A percentile compares a stretch with the other conserved stretches of the same genome.
Conservation (phyloP, 1,140 invertebrate species). For the Papilio helenus region DNA sequence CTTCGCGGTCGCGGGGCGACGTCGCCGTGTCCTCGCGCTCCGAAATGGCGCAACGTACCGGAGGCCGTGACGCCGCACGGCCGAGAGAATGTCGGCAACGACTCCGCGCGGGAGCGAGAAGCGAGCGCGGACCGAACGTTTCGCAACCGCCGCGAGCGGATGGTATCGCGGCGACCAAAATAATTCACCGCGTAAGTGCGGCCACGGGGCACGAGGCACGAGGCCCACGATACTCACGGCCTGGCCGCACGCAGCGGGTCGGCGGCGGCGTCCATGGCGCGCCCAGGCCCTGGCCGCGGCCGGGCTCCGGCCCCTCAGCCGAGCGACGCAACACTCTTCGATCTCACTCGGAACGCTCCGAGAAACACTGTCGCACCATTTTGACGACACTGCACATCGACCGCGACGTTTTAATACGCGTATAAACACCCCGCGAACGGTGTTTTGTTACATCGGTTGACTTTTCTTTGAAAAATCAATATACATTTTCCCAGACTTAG, state of each 20-base stretch:
- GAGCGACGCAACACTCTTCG: constrained; percentile 79
- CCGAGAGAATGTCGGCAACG: constrained; percentile 77
- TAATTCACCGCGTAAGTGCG: constrained; percentile 69
- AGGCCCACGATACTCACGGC: constrained; percentile 76
- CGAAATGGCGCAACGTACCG: constrained; percentile 79
- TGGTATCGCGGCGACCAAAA: constrained; percentile 74
- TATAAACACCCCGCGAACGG: constrained; percentile 82
- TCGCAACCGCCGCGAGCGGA: constrained; percentile 76
- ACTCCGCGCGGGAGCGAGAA: constrained; percentile 67
- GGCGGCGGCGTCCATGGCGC: constrained; percentile 79
- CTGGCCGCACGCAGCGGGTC: constrained; percentile 77
- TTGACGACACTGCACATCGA: constrained; percentile 78
- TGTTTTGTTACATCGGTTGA: constrained; percentile 83
- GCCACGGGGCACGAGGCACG: constrained; percentile 47
- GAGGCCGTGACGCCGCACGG: constrained; percentile 77
- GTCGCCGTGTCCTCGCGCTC: constrained; percentile 70
- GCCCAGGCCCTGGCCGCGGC: constrained; percentile 76
- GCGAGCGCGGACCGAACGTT: constrained; percentile 67
- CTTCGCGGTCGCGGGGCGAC: constrained; percentile 56
- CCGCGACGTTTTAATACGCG: constrained; percentile 75
- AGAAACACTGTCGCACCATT: constrained; percentile 78
- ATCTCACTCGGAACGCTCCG: constrained; percentile 79
- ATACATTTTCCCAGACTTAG: constrained; percentile 83
- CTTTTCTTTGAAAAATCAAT: constrained; percentile 85
- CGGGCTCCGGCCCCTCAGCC: constrained; percentile 76